These are phyloP conservation scores for Pachypsylla venusta DNA, from an alignment of 1,140 invertebrate genomes.

Conservation along the genomic window DNA sequence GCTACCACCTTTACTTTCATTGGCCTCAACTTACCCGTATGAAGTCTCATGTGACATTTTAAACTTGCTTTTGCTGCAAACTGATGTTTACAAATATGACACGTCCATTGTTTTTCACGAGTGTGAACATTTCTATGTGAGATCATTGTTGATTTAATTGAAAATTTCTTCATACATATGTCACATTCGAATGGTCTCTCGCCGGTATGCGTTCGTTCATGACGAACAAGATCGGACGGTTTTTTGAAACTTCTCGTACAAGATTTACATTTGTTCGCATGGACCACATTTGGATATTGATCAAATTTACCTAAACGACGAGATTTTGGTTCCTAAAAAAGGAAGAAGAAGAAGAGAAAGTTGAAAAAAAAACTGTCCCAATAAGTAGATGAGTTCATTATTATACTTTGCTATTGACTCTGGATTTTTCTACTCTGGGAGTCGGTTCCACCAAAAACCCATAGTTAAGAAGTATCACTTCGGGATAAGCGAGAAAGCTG, in stretches of 20 bases:
- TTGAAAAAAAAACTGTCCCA: no score
- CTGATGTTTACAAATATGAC: slow-evolving; percentile 40
- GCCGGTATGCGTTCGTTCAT: slow-evolving; percentile 45
- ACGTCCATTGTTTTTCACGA: slow-evolving; percentile 36
- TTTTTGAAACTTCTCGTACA: slow-evolving; percentile 40
- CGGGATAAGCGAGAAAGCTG: no score
- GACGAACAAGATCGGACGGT: slow-evolving; percentile 36
- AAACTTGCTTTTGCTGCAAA: slow-evolving; percentile 46
- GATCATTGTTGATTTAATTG: slow-evolving; percentile 47
- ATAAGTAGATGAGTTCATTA: no score
- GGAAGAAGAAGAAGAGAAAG: no score
- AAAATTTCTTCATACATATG: slow-evolving; percentile 46
- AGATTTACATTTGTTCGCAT: slow-evolving; percentile 37
- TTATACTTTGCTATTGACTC: no score
- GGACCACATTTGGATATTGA: no score
- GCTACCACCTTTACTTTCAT: neutral
- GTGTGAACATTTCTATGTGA: slow-evolving; percentile 42
- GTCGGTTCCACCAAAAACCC: no score
- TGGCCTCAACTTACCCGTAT: slow-evolving; percentile 43
- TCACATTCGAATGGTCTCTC: slow-evolving; percentile 49
- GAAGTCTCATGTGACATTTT: slow-evolving; percentile 54
- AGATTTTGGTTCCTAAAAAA: no score
- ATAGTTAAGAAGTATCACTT: no score
- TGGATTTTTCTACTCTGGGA: no score
- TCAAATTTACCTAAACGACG: no score